Percentiles rank a stretch among this genome's conserved stretches.
phyloP scores from a whole-genome alignment of 1,140 invertebrate genomes.

The Halesus radiatus region DNA sequence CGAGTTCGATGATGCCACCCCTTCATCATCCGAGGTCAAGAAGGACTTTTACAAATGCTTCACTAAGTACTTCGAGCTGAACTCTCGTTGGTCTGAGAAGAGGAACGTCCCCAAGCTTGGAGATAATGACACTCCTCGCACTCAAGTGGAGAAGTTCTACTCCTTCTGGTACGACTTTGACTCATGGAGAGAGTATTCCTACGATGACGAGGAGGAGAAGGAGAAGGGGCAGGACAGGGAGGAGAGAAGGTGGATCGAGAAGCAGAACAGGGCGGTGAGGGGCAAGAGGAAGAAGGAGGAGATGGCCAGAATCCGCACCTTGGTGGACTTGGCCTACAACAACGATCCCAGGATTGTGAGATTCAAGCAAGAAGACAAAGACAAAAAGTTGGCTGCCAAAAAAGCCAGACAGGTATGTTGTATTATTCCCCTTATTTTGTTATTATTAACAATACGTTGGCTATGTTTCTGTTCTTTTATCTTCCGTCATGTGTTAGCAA shows the following conservation, averaged over 20 bases:
- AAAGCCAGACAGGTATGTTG: conserved; percentile 79
- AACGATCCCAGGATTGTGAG: conserved; percentile 92
- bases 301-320: conserved; percentile 87
- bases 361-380: conserved; percentile 95
- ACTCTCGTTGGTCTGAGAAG: conserved; percentile 93
- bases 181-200: conserved; percentile 99
- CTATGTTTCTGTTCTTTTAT: too few relatives aligned
- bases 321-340: conserved; percentile 95
- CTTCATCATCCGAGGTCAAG: conserved; percentile 82
- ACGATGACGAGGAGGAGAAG: conserved; percentile 98
- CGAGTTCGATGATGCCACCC: conserved; percentile 91
- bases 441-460: not conserved
- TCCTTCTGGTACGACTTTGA: conserved; percentile 98
- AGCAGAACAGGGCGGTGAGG: conserved; percentile 94
- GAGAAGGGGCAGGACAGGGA: conserved; percentile 96
- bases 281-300: conserved; percentile 97
- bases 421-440: conserved; percentile 20
- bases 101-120: conserved; percentile 90
- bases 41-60: conserved; percentile 88
- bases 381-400: conserved; percentile 90
- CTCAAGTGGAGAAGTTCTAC: conserved; percentile 89
- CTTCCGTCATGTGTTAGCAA: too few relatives aligned
- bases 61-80: conserved; percentile 86
- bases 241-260: conserved; percentile 97
- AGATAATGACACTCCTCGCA: conserved; percentile 76